Base-by-base conservation (phyloP, 2,888 invertebrate species). In the Drosophila imparisetae region DNA sequence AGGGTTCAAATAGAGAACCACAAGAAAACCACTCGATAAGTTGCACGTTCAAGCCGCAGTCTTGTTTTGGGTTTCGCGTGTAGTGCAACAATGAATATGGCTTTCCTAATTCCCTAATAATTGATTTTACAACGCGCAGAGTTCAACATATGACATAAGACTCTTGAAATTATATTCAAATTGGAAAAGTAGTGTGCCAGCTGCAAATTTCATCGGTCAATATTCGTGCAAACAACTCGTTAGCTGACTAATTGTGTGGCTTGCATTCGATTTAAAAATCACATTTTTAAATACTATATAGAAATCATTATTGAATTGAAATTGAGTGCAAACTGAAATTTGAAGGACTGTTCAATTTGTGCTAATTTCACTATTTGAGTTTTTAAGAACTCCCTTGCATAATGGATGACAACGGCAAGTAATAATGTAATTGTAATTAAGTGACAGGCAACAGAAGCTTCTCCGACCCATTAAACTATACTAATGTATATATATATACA, bases 401-500 rank as follows among this genome's bases (percentile, higher is more conserved):
- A 73, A 88, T 86, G 86, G 86, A 86, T 76, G 88, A 86, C 53
- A 81, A 76, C 52, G 88, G 86, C 88, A 88, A 86, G 86, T 88
- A 86, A 77, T 78, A 72, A 57, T 50, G 42, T 67, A 49, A 71
- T 29, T 42, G 27, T 18, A 29, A 38, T 61, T 61, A 38, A 48
- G 32, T 32, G 61, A 54, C 45, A 63, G 45, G n/a, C 59, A 59
- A 1, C 6, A 40, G 21, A 54, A 38, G 55, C 55, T 13, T 32
- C 21, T 4, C 2, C 61, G 18, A 40, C 52, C 24, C 24, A 29
- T 34, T 36, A 27, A n/a, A 49, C n/a, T 13, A 15, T 36, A 36
- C 30, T 10, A 4, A 30, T 50, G n/a, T 50, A 21, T 7, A 27
- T 10, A 21, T 7, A 27, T 1, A 18, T 4, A 15, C 1, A 5